phyloP scores from a whole-genome alignment of 2,797 vertebrate species.

The Enoplosus armatus region DNA sequence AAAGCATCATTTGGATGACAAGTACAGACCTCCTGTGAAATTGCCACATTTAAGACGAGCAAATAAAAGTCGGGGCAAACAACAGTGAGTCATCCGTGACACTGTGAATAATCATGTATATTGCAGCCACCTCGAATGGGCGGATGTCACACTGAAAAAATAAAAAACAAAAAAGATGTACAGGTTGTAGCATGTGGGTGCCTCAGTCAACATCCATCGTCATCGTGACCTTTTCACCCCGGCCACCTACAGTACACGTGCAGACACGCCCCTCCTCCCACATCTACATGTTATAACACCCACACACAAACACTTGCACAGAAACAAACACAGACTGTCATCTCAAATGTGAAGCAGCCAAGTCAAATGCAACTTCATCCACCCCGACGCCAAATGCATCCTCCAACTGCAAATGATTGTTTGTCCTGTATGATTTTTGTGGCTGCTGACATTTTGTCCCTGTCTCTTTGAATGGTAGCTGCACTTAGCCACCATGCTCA shows the following conservation, averaged over 20 bases:
- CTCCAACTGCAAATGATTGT: slow-evolving; percentile 38
- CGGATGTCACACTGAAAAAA: slow-evolving; percentile 54
- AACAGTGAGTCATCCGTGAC: slow-evolving; percentile 70
- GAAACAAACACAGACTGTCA: slow-evolving; percentile 22
- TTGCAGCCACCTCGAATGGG: slow-evolving; percentile 60
- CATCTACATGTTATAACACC: slow-evolving; percentile 15
- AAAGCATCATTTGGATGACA: slow-evolving; percentile 40
- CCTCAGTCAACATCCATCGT: slow-evolving; percentile 43
- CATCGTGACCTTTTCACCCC: slow-evolving; percentile 58
- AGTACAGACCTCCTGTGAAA: slow-evolving; percentile 42
- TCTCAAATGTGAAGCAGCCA: slow-evolving; percentile 17
- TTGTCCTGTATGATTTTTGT: slow-evolving; percentile 36
- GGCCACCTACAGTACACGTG: slow-evolving; percentile 59
- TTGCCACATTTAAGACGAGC: slow-evolving; percentile 15
- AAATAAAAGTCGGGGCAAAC: slow-evolving; percentile 48
- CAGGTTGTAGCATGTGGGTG: slow-evolving; percentile 63
- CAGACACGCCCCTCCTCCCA: slow-evolving; percentile 52
- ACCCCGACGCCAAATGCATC: slow-evolving; percentile 2
- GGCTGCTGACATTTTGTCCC: slow-evolving; percentile 60
- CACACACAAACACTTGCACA: slow-evolving; percentile 7
- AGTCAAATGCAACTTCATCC: slow-evolving; percentile 46
- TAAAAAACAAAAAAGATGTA: slow-evolving; percentile 7
- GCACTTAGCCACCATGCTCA: slow-evolving; percentile 43
- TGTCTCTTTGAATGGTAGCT: slow-evolving; percentile 60
- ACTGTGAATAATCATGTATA: slow-evolving; percentile 54